Evolutionary conservation across 2,888 invertebrate genomes (phyloP).

Genomic region (Diploptera punctata): DNA sequence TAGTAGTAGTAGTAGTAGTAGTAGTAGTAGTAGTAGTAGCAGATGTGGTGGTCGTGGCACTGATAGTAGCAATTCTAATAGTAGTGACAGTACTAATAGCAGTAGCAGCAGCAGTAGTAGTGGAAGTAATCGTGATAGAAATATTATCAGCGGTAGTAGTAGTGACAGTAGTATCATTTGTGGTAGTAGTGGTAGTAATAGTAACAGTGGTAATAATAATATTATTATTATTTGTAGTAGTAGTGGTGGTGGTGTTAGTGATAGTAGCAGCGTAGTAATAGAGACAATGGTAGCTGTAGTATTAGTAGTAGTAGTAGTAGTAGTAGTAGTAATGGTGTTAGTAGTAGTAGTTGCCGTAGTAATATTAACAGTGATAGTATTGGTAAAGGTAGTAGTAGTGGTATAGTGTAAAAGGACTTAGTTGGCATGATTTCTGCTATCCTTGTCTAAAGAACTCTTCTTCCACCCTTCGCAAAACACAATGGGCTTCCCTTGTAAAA

Average conservation of each 20-base stretch:
- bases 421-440: too few relatives aligned
- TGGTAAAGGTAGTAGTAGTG: neutral
- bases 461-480: too few relatives aligned
- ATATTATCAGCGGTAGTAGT: neutral
- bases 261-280: neutral
- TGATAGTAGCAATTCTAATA: too few relatives aligned
- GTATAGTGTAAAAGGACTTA: neutral
- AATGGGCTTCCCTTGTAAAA: too few relatives aligned
- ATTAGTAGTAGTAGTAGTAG: neutral
- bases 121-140: neutral
- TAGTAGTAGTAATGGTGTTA: neutral
- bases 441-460: too few relatives aligned
- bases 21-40: too few relatives aligned
- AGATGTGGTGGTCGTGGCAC: too few relatives aligned
- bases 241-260: neutral
- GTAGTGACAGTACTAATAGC: neutral
- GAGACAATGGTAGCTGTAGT: neutral
- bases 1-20: too few relatives aligned
- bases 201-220: neutral
- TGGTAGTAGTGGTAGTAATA: neutral
- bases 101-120: neutral
- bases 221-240: neutral
- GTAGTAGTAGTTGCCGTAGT: neutral
- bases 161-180: neutral
- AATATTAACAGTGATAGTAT: neutral